Percentiles rank a stretch among this genome's conserved stretches.
Conservation (phyloP, 2,888 invertebrate genomes). For the Calliopum simillimum region DNA sequence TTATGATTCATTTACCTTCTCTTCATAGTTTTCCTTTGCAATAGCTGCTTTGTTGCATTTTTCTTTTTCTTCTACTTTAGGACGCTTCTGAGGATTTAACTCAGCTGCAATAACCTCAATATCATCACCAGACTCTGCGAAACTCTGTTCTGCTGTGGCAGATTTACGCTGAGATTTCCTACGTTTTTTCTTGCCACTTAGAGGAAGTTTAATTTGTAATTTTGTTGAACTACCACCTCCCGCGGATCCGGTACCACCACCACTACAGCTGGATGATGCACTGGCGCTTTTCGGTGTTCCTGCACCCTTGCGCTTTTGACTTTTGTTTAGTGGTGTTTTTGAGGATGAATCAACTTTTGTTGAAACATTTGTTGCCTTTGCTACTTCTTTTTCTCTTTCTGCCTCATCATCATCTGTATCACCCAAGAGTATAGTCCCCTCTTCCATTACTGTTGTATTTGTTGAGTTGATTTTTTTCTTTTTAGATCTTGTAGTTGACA, state of each 20-base stretch:
- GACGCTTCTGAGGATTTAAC: conserved; percentile 56
- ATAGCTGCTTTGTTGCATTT: background rate
- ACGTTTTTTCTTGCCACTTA: conserved; percentile 55
- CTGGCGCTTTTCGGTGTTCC: conserved; percentile 41
- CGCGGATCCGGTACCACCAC: background rate
- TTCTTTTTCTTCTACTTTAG: conserved; percentile 44
- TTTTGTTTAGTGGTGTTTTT: conserved; percentile 1
- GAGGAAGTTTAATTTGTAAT: conserved; percentile 60
- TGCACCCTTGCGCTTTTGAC: conserved; percentile 41
- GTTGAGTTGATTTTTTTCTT: conserved; percentile 37
- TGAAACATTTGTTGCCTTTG: background rate
- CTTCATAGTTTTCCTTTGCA: background rate
- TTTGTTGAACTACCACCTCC: conserved; percentile 41
- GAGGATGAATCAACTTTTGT: conserved; percentile 13
- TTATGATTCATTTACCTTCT: background rate
- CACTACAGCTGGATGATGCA: conserved; percentile 22
- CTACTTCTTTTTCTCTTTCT: conserved; percentile 5
- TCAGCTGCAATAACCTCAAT: conserved; percentile 49
- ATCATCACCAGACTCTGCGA: conserved; percentile 56
- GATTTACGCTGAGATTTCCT: conserved; percentile 48
- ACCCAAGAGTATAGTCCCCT: conserved; percentile 42
- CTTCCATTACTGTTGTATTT: conserved; percentile 2
- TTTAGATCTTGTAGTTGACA: conserved; percentile 39
- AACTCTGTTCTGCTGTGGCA: background rate
- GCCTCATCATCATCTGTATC: conserved; percentile 36